Percentiles rank a stretch among this genome's conserved stretches.
Evolutionary conservation across 2,888 invertebrate species (phyloP).

Genomic region (Xestia c-nigrum): DNA sequence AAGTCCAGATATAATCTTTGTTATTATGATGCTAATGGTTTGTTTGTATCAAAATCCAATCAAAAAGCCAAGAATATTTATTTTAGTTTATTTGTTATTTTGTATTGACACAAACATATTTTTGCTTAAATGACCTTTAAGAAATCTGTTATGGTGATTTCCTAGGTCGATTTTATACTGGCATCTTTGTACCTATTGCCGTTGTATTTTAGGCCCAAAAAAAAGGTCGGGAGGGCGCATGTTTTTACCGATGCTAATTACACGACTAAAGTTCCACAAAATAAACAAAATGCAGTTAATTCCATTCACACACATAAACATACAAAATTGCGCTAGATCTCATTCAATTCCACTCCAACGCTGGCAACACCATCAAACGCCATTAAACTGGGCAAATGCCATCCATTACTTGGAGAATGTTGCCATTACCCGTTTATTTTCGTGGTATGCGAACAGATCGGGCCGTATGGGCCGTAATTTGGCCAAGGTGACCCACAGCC

Average conservation of each 20-base stretch:
- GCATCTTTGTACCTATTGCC: background rate
- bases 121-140: background rate
- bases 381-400: conserved; percentile 51
- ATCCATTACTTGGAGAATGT: conserved; percentile 52
- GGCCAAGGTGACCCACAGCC: conserved; percentile 78
- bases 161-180: background rate
- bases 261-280: background rate
- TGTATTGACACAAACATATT: background rate
- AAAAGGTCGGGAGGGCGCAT: background rate
- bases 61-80: background rate
- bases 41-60: conserved; percentile 2
- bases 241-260: background rate
- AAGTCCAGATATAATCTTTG: background rate
- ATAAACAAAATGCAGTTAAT: background rate
- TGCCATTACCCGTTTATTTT: conserved; percentile 53
- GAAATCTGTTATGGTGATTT: background rate
- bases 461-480: conserved; percentile 61
- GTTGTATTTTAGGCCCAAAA: background rate
- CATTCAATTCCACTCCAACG: conserved; percentile 37
- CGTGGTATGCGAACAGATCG: conserved; percentile 22
- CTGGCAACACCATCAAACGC: conserved; percentile 35
- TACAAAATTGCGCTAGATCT: conserved; percentile 32
- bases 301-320: conserved; percentile 25
- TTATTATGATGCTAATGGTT: background rate
- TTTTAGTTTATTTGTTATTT: conserved; percentile 8